Percentiles rank a stretch among this genome's conserved stretches.
These are phyloP conservation scores for Trematomus loennbergii DNA, from an alignment of 2,113 vertebrate species.

Conservation along the genomic window DNA sequence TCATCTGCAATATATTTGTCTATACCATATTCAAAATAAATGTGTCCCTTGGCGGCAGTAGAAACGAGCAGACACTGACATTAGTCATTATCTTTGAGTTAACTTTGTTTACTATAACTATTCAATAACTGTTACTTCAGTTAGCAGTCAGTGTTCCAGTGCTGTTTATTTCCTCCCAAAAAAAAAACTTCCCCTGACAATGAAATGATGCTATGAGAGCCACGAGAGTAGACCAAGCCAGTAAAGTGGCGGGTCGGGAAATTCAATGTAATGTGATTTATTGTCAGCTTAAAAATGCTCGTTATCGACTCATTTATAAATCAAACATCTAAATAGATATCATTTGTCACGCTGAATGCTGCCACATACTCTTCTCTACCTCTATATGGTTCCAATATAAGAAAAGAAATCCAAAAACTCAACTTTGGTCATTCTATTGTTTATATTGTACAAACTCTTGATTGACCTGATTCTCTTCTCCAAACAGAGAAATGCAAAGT, in stretches of 20 bases:
- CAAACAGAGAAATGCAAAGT: constrained; percentile 40
- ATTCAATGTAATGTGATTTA: background rate
- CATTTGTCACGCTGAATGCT: too few species aligned
- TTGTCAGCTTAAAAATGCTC: background rate
- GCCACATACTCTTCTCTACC: background rate
- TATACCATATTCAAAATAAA: background rate
- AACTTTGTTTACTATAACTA: too few species aligned
- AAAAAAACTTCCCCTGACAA: too few species aligned
- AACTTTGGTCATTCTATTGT: background rate
- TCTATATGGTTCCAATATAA: background rate
- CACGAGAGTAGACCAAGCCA: too few species aligned
- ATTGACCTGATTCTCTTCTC: constrained; percentile 9
- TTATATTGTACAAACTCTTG: background rate
- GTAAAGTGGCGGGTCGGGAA: too few species aligned
- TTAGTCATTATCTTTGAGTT: too few species aligned
- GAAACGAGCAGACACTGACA: background rate
- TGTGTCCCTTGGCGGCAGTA: background rate
- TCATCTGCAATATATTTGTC: background rate
- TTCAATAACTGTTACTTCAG: too few species aligned
- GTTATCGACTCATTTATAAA: background rate
- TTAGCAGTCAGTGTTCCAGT: too few species aligned
- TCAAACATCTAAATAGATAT: background rate
- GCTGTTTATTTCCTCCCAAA: too few species aligned
- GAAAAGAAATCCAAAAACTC: background rate
- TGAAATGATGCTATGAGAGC: too few species aligned